A percentile compares a stretch with the other conserved stretches of the same genome.
phyloP scores from a whole-genome alignment of 2,888 invertebrate genomes.

The Litoditis marina region DNA sequence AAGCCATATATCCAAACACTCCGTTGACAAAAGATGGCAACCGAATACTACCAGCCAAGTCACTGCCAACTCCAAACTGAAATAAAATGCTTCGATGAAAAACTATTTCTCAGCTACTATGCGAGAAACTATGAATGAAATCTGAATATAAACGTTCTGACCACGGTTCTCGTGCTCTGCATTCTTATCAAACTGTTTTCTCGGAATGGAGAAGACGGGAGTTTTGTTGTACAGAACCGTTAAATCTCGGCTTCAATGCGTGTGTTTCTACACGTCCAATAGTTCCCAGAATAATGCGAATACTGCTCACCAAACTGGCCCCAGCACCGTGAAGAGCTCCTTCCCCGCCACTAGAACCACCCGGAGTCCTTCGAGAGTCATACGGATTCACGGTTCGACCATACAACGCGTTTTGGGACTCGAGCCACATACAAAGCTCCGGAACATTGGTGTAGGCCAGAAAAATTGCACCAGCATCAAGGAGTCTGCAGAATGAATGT shows the following conservation, averaged over 20 bases:
- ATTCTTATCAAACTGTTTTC: too few relatives aligned
- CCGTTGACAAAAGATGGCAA: constrained; percentile 9
- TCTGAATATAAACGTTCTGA: too few relatives aligned
- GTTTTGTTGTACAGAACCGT: too few relatives aligned
- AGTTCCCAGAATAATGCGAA: too few relatives aligned
- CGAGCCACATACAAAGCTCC: constrained; percentile 13
- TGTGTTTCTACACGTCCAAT: too few relatives aligned
- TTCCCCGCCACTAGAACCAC: constrained; percentile 19
- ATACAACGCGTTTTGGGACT: constrained; percentile 2
- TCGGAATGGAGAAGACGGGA: too few relatives aligned
- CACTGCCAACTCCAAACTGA: constrained; percentile 11
- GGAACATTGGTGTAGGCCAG: constrained; percentile 10
- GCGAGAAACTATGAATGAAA: too few relatives aligned
- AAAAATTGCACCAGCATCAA: constrained; percentile 12
- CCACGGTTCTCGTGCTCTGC: too few relatives aligned
- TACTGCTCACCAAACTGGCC: constrained; percentile 10
- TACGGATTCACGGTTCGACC: constrained; percentile 10
- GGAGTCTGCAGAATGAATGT: too few relatives aligned
- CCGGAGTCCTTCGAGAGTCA: constrained; percentile 11
- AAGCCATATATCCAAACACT: constrained; percentile 2
- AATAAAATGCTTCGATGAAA: neutral
- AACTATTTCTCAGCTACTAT: too few relatives aligned
- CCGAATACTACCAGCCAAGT: constrained; percentile 4
- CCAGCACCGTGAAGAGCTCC: constrained; percentile 12
- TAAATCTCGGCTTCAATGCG: too few relatives aligned